A percentile compares a stretch with the other conserved stretches of the same genome.
Conservation (phyloP, 2,797 vertebrate genomes). For the Staurois parvus region DNA sequence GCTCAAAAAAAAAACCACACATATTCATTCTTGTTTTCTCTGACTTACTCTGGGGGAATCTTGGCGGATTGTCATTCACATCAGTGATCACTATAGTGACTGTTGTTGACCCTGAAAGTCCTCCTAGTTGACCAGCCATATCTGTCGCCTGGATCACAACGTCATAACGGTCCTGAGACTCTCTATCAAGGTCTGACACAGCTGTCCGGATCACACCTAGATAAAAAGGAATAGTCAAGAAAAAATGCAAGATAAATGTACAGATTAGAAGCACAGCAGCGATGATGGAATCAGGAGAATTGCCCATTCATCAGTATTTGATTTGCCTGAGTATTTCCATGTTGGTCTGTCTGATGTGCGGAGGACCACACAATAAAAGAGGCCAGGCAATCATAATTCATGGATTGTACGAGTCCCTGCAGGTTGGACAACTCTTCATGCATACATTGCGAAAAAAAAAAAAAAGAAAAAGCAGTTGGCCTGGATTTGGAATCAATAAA, state of each 20-base stretch:
- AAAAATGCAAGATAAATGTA: neutral
- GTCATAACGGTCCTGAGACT: slow-evolving; percentile 96
- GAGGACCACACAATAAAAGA: too few species aligned
- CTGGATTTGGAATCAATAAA: too few species aligned
- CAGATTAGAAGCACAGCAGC: too few species aligned
- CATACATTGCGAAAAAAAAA: too few species aligned
- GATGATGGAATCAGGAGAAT: too few species aligned
- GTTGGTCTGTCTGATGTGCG: too few species aligned
- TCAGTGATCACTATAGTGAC: slow-evolving; percentile 98
- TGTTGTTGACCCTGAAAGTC: slow-evolving; percentile 95
- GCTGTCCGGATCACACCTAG: slow-evolving; percentile 94
- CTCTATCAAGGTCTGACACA: slow-evolving; percentile 93
- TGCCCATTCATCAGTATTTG: neutral
- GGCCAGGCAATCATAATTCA: too few species aligned
- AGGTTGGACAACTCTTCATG: too few species aligned
- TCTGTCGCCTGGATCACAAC: slow-evolving; percentile 97
- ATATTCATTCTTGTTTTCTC: neutral
- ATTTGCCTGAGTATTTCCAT: neutral
- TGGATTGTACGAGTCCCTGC: too few species aligned
- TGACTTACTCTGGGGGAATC: slow-evolving; percentile 94
- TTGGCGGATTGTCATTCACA: slow-evolving; percentile 96
- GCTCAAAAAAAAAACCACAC: neutral
- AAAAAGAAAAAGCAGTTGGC: too few species aligned
- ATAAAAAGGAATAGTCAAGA: neutral
- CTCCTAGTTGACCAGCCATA: slow-evolving; percentile 98